These are phyloP conservation scores for Cranoglanis bouderius DNA, from an alignment of 2,113 vertebrate genomes.

Conservation along the genomic window DNA sequence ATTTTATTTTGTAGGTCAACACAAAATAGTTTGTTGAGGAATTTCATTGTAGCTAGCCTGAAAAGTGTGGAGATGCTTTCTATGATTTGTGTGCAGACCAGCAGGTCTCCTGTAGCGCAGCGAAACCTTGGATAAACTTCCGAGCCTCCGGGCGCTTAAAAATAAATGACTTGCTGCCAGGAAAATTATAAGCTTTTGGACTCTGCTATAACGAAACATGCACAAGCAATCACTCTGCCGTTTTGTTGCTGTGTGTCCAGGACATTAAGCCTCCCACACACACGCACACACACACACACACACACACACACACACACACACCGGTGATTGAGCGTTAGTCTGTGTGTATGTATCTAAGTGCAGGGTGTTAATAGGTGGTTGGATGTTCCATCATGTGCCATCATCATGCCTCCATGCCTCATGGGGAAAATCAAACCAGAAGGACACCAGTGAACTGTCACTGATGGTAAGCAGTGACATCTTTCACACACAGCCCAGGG, in stretches of 20 bases:
- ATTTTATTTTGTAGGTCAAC: neutral
- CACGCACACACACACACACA: neutral
- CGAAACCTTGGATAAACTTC: neutral
- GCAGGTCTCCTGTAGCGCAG: neutral
- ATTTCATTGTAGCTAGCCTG: neutral
- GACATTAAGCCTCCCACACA: neutral
- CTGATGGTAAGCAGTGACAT: neutral
- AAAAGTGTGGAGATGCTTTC: neutral
- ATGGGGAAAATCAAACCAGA: neutral
- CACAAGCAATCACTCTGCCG: neutral
- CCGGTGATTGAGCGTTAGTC: neutral
- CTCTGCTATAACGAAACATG: neutral
- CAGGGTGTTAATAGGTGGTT: neutral
- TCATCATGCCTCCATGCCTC: neutral
- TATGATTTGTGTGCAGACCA: neutral
- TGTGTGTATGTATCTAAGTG: no score
- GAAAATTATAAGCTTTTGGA: constrained; percentile 43
- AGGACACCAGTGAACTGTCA: neutral
- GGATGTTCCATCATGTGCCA: neutral
- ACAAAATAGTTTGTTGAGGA: neutral
- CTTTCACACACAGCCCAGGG: constrained; percentile 4
- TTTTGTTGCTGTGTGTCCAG: neutral
- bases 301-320: neutral
- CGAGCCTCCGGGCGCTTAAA: neutral
- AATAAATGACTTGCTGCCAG: constrained; percentile 42